Evolutionary conservation across 2,888 invertebrate species (phyloP), one percentile per base, ranked within the genome.

Genomic region (Chouioia cunea): DNA sequence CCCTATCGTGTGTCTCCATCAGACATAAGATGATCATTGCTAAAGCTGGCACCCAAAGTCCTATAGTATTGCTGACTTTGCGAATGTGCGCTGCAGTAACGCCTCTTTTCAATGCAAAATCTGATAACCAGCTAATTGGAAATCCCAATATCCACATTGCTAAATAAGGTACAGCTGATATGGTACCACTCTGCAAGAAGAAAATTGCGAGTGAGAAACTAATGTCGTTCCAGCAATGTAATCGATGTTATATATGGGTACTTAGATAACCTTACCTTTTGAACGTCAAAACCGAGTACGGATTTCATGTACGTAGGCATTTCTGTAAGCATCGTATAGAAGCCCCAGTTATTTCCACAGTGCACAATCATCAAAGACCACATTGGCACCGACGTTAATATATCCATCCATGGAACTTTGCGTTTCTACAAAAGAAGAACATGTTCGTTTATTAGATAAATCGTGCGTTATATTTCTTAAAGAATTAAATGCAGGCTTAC

Each of bases 321-420:
- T 83, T 92, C 89, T 0, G 92, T 92, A 70, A 92, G 86, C 6
- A 93, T 85, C 0, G 90, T 92, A 87, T 91, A 92, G 82, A 90
- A 92, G 8, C 92, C 93, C 92, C 92, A 93, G 76, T 90, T 91
- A 76, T 91, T 90, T 4, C 91, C 90, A 71, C 89, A 87, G 78
- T 92, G 92, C 0, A 89, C 90, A 0, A 91, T 85, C 14, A 89
- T 81, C 16, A 91, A 82, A 0, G 91, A 89, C 87, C 90, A 89
- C 81, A 93, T 89, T 0, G 92, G 92, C 0, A 89, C 76, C 0
- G 92, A 92, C 0, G 89, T 90, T 2, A 90, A 80, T n/a, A 93
- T 91, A 36, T 87, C 84, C 15, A 79, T 78, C 92, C 92, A 93
- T 0, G 93, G 93, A 0, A 89, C 89, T 73, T 80, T 74, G 77